Conservation (phyloP, 92 coral and sea anemone genomes). For the Paragorgia papillata region DNA sequence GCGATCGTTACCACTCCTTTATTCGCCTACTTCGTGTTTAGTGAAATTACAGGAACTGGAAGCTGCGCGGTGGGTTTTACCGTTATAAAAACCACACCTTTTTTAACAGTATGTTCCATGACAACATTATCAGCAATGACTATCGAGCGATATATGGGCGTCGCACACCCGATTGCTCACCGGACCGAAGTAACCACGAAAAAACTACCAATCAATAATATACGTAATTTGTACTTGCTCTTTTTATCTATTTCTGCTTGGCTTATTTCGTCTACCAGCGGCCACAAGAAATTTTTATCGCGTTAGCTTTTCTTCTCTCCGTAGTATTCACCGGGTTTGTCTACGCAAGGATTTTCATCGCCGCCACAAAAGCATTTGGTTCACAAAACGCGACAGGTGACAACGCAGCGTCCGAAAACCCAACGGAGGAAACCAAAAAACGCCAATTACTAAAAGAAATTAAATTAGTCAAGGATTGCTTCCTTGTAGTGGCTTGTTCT, state of each 20-base stretch:
- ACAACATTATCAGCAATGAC: neutral
- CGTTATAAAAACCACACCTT: neutral
- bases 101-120: neutral
- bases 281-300: neutral
- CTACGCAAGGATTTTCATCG: neutral
- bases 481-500: neutral
- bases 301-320: neutral
- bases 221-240: neutral
- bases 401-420: neutral
- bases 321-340: neutral
- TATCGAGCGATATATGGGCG: slow-evolving; percentile 20
- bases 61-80: neutral
- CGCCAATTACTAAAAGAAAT: neutral
- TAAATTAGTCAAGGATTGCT: slow-evolving; percentile 3
- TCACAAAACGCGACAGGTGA: neutral
- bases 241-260: neutral
- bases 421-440: neutral
- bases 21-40: neutral
- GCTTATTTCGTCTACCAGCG: neutral
- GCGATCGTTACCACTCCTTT: neutral
- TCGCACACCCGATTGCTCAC: slow-evolving; percentile 10
- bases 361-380: neutral
- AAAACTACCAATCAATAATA: neutral
- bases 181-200: slow-evolving; percentile 11
- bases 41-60: neutral